Evolutionary conservation across 2,888 invertebrate species (phyloP).

Genomic region (Galerucella pusilla): DNA sequence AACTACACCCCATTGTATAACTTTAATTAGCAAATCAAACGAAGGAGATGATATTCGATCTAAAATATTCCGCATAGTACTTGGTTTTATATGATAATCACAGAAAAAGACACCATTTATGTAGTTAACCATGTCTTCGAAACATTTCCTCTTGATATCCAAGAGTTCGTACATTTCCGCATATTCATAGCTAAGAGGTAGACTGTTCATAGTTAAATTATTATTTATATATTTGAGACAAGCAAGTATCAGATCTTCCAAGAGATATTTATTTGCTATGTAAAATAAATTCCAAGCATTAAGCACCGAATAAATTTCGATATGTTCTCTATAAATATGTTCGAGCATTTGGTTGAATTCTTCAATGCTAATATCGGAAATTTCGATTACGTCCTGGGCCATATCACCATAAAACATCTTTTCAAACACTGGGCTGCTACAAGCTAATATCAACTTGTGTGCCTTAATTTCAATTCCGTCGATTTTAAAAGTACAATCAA

Average conservation of each 20-base stretch:
- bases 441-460: slow-evolving; percentile 73
- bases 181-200: slow-evolving; percentile 71
- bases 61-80: slow-evolving; percentile 68
- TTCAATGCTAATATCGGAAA: slow-evolving; percentile 71
- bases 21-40: slow-evolving; percentile 51
- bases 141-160: slow-evolving; percentile 66
- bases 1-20: slow-evolving; percentile 69
- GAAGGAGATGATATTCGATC: slow-evolving; percentile 20
- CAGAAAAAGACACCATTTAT: slow-evolving; percentile 66
- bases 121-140: slow-evolving; percentile 70
- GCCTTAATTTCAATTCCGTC: slow-evolving; percentile 68
- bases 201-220: slow-evolving; percentile 70
- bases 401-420: slow-evolving; percentile 75
- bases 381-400: slow-evolving; percentile 67
- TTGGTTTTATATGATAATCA: slow-evolving; percentile 67
- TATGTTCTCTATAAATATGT: slow-evolving; percentile 72
- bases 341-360: slow-evolving; percentile 72
- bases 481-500: slow-evolving; percentile 71
- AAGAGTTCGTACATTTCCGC: slow-evolving; percentile 71
- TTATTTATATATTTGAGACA: slow-evolving; percentile 69
- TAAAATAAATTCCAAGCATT: slow-evolving; percentile 74
- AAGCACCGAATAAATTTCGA: slow-evolving; percentile 68
- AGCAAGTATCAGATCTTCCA: slow-evolving; percentile 67
- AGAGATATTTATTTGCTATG: slow-evolving; percentile 74
- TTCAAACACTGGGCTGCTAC: slow-evolving; percentile 76